Conservation (phyloP, 2,113 vertebrate species). For the Cryptomyrus ogoouensis region DNA sequence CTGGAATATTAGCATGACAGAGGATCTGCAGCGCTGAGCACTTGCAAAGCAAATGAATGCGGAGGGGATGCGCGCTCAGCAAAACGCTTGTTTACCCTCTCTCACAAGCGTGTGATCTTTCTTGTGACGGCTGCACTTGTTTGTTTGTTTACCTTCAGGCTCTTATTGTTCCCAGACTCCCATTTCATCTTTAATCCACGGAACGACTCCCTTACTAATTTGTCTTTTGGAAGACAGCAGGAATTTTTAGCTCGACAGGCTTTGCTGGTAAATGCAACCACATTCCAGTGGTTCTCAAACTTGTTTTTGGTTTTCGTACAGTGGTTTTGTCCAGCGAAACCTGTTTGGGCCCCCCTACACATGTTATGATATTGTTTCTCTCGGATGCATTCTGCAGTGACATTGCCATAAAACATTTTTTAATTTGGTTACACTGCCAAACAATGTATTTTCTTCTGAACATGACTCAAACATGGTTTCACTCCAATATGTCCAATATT, state of each 20-base stretch:
- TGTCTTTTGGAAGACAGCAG: neutral
- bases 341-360: neutral
- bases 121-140: neutral
- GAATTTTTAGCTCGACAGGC: neutral
- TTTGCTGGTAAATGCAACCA: neutral
- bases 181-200: neutral
- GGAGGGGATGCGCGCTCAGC: neutral
- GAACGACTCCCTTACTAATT: neutral
- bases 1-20: slow-evolving; percentile 26
- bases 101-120: neutral
- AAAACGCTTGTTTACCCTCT: neutral
- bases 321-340: neutral
- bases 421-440: neutral
- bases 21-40: slow-evolving; percentile 19
- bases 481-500: neutral
- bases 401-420: neutral
- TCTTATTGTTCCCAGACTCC: neutral
- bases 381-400: neutral
- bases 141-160: neutral
- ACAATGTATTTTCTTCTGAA: neutral
- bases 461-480: neutral
- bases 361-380: neutral
- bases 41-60: slow-evolving; percentile 14
- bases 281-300: neutral
- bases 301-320: neutral